A percentile compares a stretch with the other conserved stretches of the same genome.
Evolutionary conservation across 2,888 invertebrate genomes (phyloP).

Genomic region (Scaptomyza reducta): DNA sequence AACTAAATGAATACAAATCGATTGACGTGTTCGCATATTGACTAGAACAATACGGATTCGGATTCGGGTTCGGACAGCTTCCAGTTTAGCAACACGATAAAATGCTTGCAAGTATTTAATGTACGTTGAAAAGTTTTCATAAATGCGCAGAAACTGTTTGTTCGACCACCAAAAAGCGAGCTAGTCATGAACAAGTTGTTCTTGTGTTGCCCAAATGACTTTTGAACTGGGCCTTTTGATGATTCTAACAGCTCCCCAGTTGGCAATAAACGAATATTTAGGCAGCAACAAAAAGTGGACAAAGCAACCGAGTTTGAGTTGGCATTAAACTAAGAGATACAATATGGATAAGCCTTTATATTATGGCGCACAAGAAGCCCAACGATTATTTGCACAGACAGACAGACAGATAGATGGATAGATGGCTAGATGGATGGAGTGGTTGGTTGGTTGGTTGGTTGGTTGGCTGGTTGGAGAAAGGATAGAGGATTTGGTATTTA

Average conservation of each 20-base stretch:
- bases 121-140: too few relatives aligned
- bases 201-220: slow-evolving; percentile 16
- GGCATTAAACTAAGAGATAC: slow-evolving; percentile 69
- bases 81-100: too few relatives aligned
- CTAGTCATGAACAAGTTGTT: not conserved
- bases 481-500: slow-evolving; percentile 21
- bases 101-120: too few relatives aligned
- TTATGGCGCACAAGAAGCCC: slow-evolving; percentile 8
- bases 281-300: slow-evolving; percentile 50
- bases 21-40: slow-evolving; percentile 2
- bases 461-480: slow-evolving; percentile 1
- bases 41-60: too few relatives aligned
- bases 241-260: slow-evolving; percentile 72
- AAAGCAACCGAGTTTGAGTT: slow-evolving; percentile 35
- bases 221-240: slow-evolving; percentile 40
- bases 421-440: too few relatives aligned
- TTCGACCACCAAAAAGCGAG: too few relatives aligned
- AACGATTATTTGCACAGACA: not conserved
- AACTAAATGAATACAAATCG: not conserved
- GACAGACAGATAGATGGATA: not conserved
- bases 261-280: slow-evolving; percentile 75
- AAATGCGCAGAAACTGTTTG: too few relatives aligned
- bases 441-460: not conserved
- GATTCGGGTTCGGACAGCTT: too few relatives aligned
- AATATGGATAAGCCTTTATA: slow-evolving; percentile 71